Evolutionary conservation across 2,113 vertebrate genomes (phyloP).

Genomic region (Macroglossus sobrinus): DNA sequence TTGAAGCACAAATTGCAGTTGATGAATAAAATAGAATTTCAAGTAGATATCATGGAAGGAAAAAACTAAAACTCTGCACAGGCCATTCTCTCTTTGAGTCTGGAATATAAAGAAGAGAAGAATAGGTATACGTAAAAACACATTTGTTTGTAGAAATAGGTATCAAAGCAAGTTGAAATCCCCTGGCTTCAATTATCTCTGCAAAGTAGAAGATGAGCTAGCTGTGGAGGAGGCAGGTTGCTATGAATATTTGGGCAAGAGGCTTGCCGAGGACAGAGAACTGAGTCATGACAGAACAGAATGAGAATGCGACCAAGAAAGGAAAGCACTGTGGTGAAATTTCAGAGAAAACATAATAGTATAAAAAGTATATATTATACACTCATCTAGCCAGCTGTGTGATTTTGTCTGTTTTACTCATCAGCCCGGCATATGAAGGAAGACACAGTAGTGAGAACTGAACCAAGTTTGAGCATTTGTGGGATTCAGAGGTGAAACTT

Average conservation of each 20-base stretch:
- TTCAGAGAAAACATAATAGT: neutral
- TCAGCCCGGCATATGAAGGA: neutral
- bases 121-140: neutral
- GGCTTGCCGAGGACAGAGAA: neutral
- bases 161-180: neutral
- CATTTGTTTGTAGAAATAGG: neutral
- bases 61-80: neutral
- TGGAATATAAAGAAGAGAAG: neutral
- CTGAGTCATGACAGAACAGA: neutral
- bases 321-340: neutral
- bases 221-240: neutral
- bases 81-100: neutral
- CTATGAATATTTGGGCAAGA: neutral
- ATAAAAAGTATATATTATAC: too few relatives aligned
- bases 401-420: neutral
- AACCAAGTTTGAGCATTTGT: neutral
- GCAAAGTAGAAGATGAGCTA: neutral
- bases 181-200: neutral
- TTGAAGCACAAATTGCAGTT: neutral
- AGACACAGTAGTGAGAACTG: neutral
- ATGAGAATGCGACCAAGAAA: neutral
- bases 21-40: neutral
- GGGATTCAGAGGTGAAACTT: neutral
- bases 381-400: neutral
- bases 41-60: neutral